Evolutionary conservation across 2,113 vertebrate genomes (phyloP), one percentile per base, ranked within the genome.

Genomic region (Rhineura floridana): DNA sequence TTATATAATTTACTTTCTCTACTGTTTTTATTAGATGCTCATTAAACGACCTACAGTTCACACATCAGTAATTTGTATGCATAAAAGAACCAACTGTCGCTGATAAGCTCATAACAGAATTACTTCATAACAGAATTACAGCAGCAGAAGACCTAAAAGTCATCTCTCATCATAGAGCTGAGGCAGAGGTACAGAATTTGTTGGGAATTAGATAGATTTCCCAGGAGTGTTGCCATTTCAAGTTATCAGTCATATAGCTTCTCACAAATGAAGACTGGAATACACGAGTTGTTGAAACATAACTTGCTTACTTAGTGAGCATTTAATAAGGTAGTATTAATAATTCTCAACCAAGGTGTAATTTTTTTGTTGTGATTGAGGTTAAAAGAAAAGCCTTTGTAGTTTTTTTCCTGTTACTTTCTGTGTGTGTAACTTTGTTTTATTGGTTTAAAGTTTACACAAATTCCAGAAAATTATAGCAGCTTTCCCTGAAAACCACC

Each of bases 1-100:
- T 77, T 65, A 76, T 55, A 55, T 23, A 2, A 10, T 77, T 90
- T 77, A 76, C 72, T 39, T 70, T 82, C 73, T 84, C 87, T 72
- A 69, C 78, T 10, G 33, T 65, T 81, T 90, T 78, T 69, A 75
- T 82, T 36, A 87, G 44, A 87, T 5, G 28, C 10, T 59, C 0
- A 1, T 2, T 48, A 89, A 52, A 4, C 73, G 79, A 91, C 52
- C 88, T 59, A 6, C 52, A 70, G 36, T 33, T 48, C 1, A 36
- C 0, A 19, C 2, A 3, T 81, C 9, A 72, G 36, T 0, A 0
- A 59, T 87, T 36, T 21, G 30, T 15, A 6, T 15, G 21, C 13
- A 3, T 21, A 80, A 84, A 30, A 25, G 4, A 48, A 52, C 33
- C 6, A 50, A 42, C 19, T 55, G 77, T 48, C 8, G 69, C 39